Evolutionary conservation across 2,113 vertebrate genomes (phyloP).

Genomic region (Otolemur garnettii): DNA sequence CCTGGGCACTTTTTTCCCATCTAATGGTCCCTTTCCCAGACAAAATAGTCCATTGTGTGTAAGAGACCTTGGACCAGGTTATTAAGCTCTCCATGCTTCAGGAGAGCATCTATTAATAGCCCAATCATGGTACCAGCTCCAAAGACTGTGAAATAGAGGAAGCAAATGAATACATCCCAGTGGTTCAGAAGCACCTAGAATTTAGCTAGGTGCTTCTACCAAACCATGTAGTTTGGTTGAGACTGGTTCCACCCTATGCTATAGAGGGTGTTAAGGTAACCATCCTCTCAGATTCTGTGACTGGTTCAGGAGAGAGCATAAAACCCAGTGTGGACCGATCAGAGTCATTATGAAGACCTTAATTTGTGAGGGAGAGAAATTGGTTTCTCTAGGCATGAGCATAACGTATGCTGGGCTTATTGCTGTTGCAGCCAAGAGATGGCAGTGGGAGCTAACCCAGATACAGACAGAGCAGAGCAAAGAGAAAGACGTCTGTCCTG

Average conservation of each 20-base stretch:
- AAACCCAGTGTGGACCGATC: neutral
- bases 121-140: neutral
- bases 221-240: neutral
- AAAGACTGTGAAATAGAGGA: neutral
- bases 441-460: neutral
- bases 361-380: neutral
- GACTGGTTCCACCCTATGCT: neutral
- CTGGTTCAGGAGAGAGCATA: neutral
- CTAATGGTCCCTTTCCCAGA: neutral
- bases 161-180: neutral
- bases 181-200: neutral
- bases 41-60: neutral
- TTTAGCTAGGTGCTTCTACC: no score
- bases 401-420: neutral
- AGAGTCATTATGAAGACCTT: conserved; percentile 5
- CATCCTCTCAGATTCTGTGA: neutral
- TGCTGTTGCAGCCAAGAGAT: neutral
- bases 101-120: neutral
- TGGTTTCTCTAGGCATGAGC: neutral
- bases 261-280: neutral
- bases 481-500: neutral
- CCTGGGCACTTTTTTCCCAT: neutral
- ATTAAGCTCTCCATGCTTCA: neutral
- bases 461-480: neutral
- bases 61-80: neutral